Evolutionary conservation across 92 coral and sea anemone species (phyloP), one percentile per base, ranked within the genome.

Genomic region (Pocillopora grandis): DNA sequence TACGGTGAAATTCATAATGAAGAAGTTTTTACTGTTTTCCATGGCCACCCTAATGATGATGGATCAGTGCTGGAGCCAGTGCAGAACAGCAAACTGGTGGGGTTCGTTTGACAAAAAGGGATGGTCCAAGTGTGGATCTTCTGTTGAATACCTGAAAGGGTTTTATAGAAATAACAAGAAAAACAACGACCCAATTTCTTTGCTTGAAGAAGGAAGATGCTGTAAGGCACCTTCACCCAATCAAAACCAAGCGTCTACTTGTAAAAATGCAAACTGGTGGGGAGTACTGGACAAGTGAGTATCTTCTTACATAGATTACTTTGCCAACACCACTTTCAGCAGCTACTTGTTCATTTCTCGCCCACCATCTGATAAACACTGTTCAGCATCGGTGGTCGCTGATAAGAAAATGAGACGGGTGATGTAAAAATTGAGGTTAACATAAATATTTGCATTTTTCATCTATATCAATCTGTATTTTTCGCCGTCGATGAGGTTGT

Each of bases 231-330:
- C 90, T 5, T 33, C 49, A 12, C 92, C 92, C 5, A 85, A 80
- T 74, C 60, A 66, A 63, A 81, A 86, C 66, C 90, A 62, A 36
- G 79, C 92, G 59, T 76, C 88, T 55, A 77, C 75, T 36, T 89
- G 92, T 56, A 31, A 27, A 42, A 76, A 68, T 9, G 94, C 88
- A 20, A 86, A 91, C 79, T 91, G 94, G 94, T 77, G 80, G 63
- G 33, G 6, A 21, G 65, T 84, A 48, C 58, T 91, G 49, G 90
- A 91, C 75, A 77, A 75, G 94, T 91, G 31, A 58, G 80, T 57
- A 65, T 2, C 65, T 2, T 1, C 12, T 9, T 1, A 8, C 37
- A 10, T 65, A 33, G 9, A 18, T 23, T 48, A 11, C 52, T 42
- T 42, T 42, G 52, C 52, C 52, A 42, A 42, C 5, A 42, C 52